Conservation (phyloP, 1,140 invertebrate species). For the Yoshiicerus persimilis region DNA sequence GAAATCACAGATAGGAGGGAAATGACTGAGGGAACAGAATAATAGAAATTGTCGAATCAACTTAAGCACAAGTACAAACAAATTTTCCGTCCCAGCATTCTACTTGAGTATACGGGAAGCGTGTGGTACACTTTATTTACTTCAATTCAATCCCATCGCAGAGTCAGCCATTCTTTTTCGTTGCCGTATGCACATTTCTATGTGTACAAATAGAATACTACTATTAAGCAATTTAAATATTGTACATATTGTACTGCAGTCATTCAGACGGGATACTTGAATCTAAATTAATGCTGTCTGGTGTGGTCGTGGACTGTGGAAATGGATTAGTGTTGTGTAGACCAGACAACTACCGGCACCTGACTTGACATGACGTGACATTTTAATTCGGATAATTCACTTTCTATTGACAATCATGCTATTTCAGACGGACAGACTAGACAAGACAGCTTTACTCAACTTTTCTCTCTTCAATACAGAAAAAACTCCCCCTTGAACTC, state of each 20-base stretch:
- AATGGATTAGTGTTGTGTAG: not conserved
- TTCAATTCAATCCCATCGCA: not conserved
- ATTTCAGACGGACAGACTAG: not conserved
- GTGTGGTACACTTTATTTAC: not conserved
- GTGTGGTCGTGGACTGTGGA: not conserved
- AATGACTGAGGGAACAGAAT: not conserved
- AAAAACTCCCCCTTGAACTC: not conserved
- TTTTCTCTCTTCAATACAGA: not conserved
- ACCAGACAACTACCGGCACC: not conserved
- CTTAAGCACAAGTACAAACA: not conserved
- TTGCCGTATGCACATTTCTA: not conserved
- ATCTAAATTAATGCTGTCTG: not conserved
- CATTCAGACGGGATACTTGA: not conserved
- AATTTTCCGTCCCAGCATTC: no score
- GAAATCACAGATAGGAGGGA: no score
- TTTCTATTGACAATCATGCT: not conserved
- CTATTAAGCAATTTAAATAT: not conserved
- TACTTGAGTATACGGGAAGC: not conserved
- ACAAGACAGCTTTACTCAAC: not conserved
- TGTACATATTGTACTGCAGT: not conserved
- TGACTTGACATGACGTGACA: not conserved
- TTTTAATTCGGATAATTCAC: slow-evolving; percentile 6
- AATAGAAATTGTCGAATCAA: not conserved
- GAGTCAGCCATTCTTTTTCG: not conserved
- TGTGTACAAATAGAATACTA: not conserved